Evolutionary conservation across 2,888 invertebrate species (phyloP), one percentile per base, ranked within the genome.

Genomic region (Syritta pipiens): DNA sequence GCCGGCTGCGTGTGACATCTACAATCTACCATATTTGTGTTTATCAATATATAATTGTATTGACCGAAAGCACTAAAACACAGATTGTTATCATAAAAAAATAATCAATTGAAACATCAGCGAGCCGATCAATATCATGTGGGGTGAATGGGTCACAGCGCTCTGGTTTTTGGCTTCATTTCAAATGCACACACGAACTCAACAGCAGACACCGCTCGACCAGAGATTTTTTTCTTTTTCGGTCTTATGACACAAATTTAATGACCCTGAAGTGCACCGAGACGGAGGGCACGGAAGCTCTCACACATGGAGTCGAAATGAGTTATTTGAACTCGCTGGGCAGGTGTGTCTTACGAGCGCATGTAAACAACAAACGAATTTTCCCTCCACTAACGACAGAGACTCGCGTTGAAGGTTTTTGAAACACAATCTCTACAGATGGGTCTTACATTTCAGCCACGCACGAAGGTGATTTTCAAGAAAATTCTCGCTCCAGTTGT

Each of bases 391-490:
- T 9, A 9, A 14, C 17, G n/a, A n/a, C n/a, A n/a, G n/a, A 48
- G 35, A 24, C 55, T 37, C 4, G 17, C 5, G 2, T 1, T 26
- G 24, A 20, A 35, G 51, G 59, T 40, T 20, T 24, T 37, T 26
- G 60, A 72, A 72, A 65, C 17, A n/a, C n/a, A 48, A 77, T 48
- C 44, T 30, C 6, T 10, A 4, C 14, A 5, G 7, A 24, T 6
- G 14, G 5, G 65, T 77, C 12, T 77, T 4, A 14, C 2, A 32
- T 77, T 77, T 72, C 77, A 60, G 17, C 37, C 53, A 48, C 65
- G 12, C 24, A 60, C 17, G 42, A 72, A 59, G 77, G 72, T 26
- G 24, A 53, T 1, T 35, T 20, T 20, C n/a, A 10, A 28, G 14
- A 44, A 55, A 28, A 57, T 9, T 28, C 35, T 10, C 24, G 46